Percentiles rank a stretch among this genome's conserved stretches.
Conservation (phyloP, 2,888 invertebrate genomes). For the Lamellibrachia columna region DNA sequence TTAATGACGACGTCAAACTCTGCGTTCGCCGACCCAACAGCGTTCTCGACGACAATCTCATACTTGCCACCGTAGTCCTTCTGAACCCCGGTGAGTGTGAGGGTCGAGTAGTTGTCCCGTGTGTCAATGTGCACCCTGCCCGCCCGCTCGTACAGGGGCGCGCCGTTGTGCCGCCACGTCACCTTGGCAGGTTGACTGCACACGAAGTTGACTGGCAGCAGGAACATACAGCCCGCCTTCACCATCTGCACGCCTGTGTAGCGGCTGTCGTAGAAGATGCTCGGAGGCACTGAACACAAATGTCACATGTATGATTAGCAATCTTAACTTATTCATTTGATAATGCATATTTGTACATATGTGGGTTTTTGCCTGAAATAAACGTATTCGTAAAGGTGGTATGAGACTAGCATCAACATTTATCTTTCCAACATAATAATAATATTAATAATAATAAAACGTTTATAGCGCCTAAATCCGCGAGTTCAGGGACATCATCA, state of each 20-base stretch:
- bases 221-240: conserved; percentile 40
- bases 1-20: conserved; percentile 44
- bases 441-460: too few relatives aligned
- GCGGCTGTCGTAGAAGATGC: conserved; percentile 37
- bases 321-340: not conserved
- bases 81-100: conserved; percentile 39
- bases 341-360: too few relatives aligned
- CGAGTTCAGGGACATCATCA: too few relatives aligned
- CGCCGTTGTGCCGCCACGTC: conserved; percentile 55
- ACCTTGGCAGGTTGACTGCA: conserved; percentile 65
- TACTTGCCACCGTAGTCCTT: conserved; percentile 47
- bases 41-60: conserved; percentile 45
- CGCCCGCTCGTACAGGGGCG: conserved; percentile 34
- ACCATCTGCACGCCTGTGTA: conserved; percentile 39
- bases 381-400: not conserved
- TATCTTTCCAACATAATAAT: too few relatives aligned
- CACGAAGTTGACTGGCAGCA: conserved; percentile 50
- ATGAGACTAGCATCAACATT: too few relatives aligned
- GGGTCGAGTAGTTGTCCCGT: conserved; percentile 41
- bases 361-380: too few relatives aligned
- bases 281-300: conserved; percentile 38
- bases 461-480: too few relatives aligned
- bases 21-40: conserved; percentile 41
- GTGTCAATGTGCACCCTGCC: conserved; percentile 43
- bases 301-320: not conserved